These are phyloP conservation scores for Phaethon lepturus DNA, from an alignment of 2,113 vertebrate genomes.

Conservation along the genomic window DNA sequence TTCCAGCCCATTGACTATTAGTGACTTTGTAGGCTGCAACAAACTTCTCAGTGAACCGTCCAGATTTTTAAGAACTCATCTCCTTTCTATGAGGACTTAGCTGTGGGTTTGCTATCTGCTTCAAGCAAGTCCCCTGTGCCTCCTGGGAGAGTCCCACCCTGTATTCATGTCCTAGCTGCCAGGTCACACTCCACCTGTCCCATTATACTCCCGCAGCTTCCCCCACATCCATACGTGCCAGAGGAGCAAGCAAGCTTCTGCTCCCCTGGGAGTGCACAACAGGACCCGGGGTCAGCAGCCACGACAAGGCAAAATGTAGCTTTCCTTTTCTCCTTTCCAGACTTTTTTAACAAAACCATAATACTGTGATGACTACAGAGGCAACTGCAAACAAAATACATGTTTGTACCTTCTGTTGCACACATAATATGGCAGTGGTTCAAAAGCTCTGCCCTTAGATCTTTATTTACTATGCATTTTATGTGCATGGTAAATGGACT, in stretches of 20 bases:
- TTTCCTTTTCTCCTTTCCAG: background rate
- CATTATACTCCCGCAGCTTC: fast-evolving
- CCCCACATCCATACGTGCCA: fast-evolving
- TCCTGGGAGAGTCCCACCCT: background rate
- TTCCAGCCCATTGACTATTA: background rate
- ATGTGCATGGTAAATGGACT: background rate
- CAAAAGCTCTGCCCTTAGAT: background rate
- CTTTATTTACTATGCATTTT: background rate
- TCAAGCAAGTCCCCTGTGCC: background rate
- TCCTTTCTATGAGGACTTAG: background rate
- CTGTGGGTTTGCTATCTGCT: background rate
- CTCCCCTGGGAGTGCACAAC: background rate
- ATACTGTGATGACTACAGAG: background rate
- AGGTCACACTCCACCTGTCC: background rate
- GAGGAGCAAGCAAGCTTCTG: background rate
- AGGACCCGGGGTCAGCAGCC: background rate
- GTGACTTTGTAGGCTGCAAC: background rate
- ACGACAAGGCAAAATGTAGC: background rate
- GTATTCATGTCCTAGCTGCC: background rate
- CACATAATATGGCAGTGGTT: background rate
- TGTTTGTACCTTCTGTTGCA: background rate
- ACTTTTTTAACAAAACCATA: background rate
- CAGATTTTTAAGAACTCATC: background rate
- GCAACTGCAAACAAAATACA: fast-evolving
- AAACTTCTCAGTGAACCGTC: background rate